These are phyloP conservation scores for Grus americana DNA, from an alignment of 2,113 vertebrate genomes.

Conservation along the genomic window DNA sequence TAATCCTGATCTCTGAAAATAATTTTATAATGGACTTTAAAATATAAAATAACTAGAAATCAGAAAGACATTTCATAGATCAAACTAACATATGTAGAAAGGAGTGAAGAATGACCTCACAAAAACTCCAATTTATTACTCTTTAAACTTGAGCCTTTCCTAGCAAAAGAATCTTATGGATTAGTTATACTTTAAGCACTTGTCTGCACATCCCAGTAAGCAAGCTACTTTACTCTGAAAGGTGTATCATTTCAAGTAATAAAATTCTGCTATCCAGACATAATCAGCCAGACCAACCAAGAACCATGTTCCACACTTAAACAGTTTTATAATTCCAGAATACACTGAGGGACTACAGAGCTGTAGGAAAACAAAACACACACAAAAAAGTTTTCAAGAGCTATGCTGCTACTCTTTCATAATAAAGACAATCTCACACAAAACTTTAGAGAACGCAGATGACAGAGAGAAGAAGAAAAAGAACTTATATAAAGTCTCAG, in stretches of 20 bases:
- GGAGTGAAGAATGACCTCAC: background rate
- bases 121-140: background rate
- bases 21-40: background rate
- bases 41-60: background rate
- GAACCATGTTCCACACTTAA: constrained; percentile 54
- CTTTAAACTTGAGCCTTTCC: background rate
- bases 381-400: constrained; percentile 34
- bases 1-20: background rate
- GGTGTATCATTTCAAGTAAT: constrained; percentile 8
- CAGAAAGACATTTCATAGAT: background rate
- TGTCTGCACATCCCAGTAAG: background rate
- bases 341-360: constrained; percentile 38
- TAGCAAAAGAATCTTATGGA: background rate
- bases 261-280: constrained; percentile 43
- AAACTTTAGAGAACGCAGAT: constrained; percentile 38
- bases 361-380: constrained; percentile 30
- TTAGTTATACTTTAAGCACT: background rate
- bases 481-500: background rate
- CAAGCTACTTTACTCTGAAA: background rate
- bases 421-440: constrained; percentile 40
- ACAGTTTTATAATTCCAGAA: constrained; percentile 62
- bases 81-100: background rate
- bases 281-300: constrained; percentile 57
- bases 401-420: constrained; percentile 24
- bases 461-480: background rate